phyloP scores from a whole-genome alignment of 1,140 invertebrate species.

The Telenomus remus region DNA sequence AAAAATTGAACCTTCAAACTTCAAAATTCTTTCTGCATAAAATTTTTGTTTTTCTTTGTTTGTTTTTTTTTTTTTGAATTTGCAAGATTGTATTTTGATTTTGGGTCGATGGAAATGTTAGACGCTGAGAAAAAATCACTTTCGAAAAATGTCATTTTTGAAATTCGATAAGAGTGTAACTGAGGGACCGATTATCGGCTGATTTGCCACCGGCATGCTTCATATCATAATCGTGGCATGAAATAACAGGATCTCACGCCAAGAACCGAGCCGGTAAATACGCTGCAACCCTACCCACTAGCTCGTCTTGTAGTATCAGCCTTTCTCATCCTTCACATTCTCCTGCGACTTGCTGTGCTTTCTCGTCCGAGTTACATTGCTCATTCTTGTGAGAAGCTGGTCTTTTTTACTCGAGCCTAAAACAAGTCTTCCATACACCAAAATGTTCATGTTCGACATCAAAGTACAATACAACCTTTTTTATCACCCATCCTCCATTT shows the following conservation, averaged over 20 bases:
- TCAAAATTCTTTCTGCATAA: too few species aligned
- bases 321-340: slow-evolving; percentile 55
- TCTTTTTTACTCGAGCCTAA: slow-evolving; percentile 44
- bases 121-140: too few species aligned
- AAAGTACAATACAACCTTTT: too few species aligned
- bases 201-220: slow-evolving; percentile 54
- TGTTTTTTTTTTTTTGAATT: too few species aligned
- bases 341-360: slow-evolving; percentile 33
- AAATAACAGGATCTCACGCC: slow-evolving; percentile 71
- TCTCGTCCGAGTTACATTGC: slow-evolving; percentile 47
- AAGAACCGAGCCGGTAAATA: slow-evolving; percentile 69
- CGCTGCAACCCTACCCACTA: slow-evolving; percentile 71
- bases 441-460: neutral
- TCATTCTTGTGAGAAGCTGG: slow-evolving; percentile 52
- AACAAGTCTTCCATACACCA: slow-evolving; percentile 3
- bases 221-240: slow-evolving; percentile 56
- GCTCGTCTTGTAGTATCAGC: slow-evolving; percentile 54
- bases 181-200: slow-evolving; percentile 28
- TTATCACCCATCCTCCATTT: too few species aligned
- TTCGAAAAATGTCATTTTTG: too few species aligned
- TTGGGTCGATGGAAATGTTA: too few species aligned
- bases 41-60: neutral
- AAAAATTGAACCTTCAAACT: too few species aligned
- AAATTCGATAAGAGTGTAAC: too few species aligned
- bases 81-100: too few species aligned